phyloP scores from a whole-genome alignment of 1,140 invertebrate genomes.

The Hyphantria cunea region DNA sequence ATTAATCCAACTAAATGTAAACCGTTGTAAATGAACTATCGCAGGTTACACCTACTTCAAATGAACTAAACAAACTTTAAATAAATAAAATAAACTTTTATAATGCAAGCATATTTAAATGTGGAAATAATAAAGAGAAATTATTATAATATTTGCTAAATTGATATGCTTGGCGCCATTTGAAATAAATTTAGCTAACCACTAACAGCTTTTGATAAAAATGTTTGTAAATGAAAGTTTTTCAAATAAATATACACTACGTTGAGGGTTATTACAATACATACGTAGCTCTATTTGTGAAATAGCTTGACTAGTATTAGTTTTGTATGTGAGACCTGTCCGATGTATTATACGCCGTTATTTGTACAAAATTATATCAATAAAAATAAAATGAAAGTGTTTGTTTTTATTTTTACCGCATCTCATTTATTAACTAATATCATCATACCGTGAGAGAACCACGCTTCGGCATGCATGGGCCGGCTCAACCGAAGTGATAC shows the following conservation, averaged over 20 bases:
- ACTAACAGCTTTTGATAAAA: constrained; percentile 23
- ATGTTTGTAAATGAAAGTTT: constrained; percentile 24
- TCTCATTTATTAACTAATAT: no score
- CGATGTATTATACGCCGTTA: constrained; percentile 81
- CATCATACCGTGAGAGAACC: no score
- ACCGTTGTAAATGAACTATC: constrained; percentile 15
- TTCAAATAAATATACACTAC: constrained; percentile 22
- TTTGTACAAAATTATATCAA: constrained; percentile 82
- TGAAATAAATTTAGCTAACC: constrained; percentile 18
- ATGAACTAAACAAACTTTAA: constrained; percentile 23
- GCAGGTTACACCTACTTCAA: constrained; percentile 14
- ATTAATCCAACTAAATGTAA: constrained; percentile 25
- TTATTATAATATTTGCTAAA: constrained; percentile 10
- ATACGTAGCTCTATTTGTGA: constrained; percentile 59
- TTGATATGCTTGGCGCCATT: constrained; percentile 23
- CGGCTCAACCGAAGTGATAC: no score
- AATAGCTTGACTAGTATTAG: constrained; percentile 77
- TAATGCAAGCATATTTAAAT: constrained; percentile 15
- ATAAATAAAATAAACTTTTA: constrained; percentile 25
- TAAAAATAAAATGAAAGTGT: constrained; percentile 61
- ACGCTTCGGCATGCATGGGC: no score
- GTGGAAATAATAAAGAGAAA: constrained; percentile 10
- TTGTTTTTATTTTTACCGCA: constrained; percentile 2
- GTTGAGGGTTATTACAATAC: constrained; percentile 29
- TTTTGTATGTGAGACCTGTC: constrained; percentile 81